Evolutionary conservation across 2,888 invertebrate genomes (phyloP), one percentile per base, ranked within the genome.

Genomic region (Andrena haemorrhoa): DNA sequence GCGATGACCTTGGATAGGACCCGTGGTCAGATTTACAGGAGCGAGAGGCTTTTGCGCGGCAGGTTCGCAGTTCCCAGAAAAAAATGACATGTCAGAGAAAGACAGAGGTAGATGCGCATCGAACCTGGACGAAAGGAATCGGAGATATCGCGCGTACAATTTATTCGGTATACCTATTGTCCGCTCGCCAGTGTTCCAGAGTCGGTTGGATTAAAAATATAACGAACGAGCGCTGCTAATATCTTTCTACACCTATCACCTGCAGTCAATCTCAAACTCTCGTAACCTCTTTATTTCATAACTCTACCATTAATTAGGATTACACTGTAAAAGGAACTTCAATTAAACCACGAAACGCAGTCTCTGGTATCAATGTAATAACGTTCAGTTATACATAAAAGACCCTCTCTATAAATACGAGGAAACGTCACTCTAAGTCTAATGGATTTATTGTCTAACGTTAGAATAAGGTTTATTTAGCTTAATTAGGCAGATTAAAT

Each of bases 291-390:
- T 64, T 12, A 12, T 12, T 63, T 47, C 41, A 12, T 47, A 64
- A 47, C 23, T 8, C 63, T 41, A 63, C 12, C 10, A 12, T 69
- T 47, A 33, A 12, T 69, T 33, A 20, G 31, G 26, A 47, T 56
- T 64, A 71, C n/a, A 33, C 8, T 60, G 68, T 75, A 77, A 77
- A 73, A 77, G 73, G 73, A 77, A 73, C 65, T 73, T 60, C 26
- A 12, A 10, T 56, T 56, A 23, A 16, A 41, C 23, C 16, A 16
- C 72, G 33, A 12, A 33, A 35, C 31, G 64, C 53, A 58, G 35
- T n/a, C 60, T 35, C 51, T 66, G 41, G 65, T 0, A 53, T 26
- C 60, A 16, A 29, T 51, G 20, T 56, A 56, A 56, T 20, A 56
- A 26, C 23, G 12, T 41, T 41, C 8, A 56, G 23, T 20, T 56